Conservation (phyloP, 1,140 invertebrate species). For the Drepana arcuata region DNA sequence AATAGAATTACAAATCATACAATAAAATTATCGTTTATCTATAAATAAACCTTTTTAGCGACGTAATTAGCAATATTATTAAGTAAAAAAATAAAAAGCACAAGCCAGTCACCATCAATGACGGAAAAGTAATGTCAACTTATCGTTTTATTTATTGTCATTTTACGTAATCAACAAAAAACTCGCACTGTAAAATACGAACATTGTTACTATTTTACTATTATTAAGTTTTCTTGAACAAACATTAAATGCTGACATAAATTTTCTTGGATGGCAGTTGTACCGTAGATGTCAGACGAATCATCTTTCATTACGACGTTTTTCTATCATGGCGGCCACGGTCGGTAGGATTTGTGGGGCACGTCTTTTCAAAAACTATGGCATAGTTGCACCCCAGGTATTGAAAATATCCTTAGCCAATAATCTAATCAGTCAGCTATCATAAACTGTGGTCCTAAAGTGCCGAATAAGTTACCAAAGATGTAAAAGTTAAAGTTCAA, state of each 20-base stretch:
- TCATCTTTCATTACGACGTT: constrained; percentile 62
- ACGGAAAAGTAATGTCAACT: not conserved
- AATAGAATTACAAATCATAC: too few relatives aligned
- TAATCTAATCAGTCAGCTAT: too few relatives aligned
- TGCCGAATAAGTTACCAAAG: constrained; percentile 17
- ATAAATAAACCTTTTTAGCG: too few relatives aligned
- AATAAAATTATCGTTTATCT: too few relatives aligned
- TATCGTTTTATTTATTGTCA: not conserved
- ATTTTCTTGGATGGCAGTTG: constrained; percentile 27
- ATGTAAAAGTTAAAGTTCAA: constrained; percentile 17
- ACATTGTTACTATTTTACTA: too few relatives aligned
- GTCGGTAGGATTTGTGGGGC: constrained; percentile 87
- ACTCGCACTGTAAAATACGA: too few relatives aligned
- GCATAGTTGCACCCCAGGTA: constrained; percentile 61
- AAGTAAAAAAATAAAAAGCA: not conserved
- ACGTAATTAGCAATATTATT: too few relatives aligned
- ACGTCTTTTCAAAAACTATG: constrained; percentile 78
- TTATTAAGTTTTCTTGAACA: not conserved
- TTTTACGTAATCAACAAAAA: not conserved
- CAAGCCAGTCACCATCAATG: not conserved
- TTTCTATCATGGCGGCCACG: constrained; percentile 85
- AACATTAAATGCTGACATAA: not conserved
- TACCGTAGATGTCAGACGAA: constrained; percentile 41
- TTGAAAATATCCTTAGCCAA: constrained; percentile 27
- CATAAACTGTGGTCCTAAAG: too few relatives aligned